Evolutionary conservation across 2,797 vertebrate genomes (phyloP), one percentile per base, ranked within the genome.

Genomic region (Sebastes cheni): DNA sequence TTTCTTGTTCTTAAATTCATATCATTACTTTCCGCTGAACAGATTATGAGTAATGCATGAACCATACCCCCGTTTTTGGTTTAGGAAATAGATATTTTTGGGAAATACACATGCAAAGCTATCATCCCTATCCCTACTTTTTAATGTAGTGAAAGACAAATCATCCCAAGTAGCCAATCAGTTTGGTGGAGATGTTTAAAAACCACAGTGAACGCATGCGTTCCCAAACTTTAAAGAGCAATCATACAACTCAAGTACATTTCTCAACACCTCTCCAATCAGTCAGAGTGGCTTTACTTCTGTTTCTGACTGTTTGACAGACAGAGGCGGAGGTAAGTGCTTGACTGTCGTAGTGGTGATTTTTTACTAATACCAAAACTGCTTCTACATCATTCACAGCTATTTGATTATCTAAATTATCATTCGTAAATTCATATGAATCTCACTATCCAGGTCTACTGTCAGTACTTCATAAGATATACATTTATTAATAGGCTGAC

Each of bases 201-300:
- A 66, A 36, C 25, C 2, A 2, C 4, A 20, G 52, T 30, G 10
- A 22, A 59, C 46, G 59, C 32, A 30, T 62, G 39, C 29, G 65
- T 55, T 30, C 27, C 3, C 29, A 67, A 69, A 46, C 29, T 55
- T 52, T 25, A 34, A 67, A 75, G 25, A 46, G 76, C 50, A 79
- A 81, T 84, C 73, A 29, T 8, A 27, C 54, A 54, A 20, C 29
- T 82, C 18, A 22, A 89, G 83, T 65, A 16, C 20, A 58, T 22
- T 39, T 56, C n/a, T 83, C 60, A 20, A 39, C 73, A 52, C 22
- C 75, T 86, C 81, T 86, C 64, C 86, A 89, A 88, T 88, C 90
- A 88, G 67, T 8, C 22, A 4, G 4, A 6, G 18, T 8, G 3
- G 8, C 65, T 71, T 64, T 25, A 27, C 62, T 30, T 3, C 42